Evolutionary conservation across 2,888 invertebrate species (phyloP).

Genomic region (Bimastos eiseni): DNA sequence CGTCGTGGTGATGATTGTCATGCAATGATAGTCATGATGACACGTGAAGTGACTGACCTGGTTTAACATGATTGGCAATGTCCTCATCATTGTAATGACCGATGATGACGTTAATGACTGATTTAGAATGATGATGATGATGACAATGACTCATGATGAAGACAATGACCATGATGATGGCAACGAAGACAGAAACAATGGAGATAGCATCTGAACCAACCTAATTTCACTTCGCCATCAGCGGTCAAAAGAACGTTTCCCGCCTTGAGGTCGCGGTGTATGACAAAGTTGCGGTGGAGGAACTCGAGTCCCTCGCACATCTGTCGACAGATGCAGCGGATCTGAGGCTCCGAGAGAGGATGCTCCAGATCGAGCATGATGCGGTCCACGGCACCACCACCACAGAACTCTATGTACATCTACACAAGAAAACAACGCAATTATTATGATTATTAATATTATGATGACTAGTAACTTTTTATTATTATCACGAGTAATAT

Average conservation of each 20-base stretch:
- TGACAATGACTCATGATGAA: too few relatives aligned
- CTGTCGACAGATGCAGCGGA: constrained; percentile 74
- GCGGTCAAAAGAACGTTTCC: constrained; percentile 96
- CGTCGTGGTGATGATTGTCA: background rate
- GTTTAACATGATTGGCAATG: too few relatives aligned
- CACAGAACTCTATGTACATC: constrained; percentile 37
- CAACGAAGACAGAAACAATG: background rate
- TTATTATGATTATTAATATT: too few relatives aligned
- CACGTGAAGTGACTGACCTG: too few relatives aligned
- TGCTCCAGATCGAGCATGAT: constrained; percentile 37
- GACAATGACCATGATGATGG: too few relatives aligned
- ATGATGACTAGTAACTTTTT: too few relatives aligned
- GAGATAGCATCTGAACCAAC: constrained; percentile 65
- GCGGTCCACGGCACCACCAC: constrained; percentile 34
- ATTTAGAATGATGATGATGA: too few relatives aligned
- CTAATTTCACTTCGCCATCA: constrained; percentile 92
- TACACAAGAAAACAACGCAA: background rate
- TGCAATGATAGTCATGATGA: background rate
- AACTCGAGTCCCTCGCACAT: constrained; percentile 80
- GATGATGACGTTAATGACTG: too few relatives aligned
- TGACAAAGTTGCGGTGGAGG: constrained; percentile 87
- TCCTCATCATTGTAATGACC: too few relatives aligned
- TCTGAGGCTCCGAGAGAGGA: constrained; percentile 29
- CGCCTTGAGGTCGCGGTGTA: constrained; percentile 96
- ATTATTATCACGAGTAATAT: too few relatives aligned